Conservation (phyloP, 1,140 invertebrate species). For the Linepithema humile region DNA sequence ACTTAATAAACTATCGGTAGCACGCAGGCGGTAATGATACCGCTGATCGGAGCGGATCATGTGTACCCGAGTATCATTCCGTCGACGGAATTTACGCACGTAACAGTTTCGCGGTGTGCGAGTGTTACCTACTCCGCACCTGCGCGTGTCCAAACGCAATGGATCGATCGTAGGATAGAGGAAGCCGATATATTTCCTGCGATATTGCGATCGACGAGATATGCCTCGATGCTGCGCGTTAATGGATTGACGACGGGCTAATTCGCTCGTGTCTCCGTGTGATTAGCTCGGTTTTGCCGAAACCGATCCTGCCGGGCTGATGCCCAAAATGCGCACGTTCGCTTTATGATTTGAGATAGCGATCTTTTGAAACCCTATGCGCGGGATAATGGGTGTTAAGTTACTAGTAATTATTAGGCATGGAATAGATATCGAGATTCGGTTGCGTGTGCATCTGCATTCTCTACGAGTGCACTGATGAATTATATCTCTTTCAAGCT, state of each 20-base stretch:
- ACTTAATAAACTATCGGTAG: conserved; percentile 22
- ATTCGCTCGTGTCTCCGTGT: conserved; percentile 40
- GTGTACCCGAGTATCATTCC: conserved; percentile 40
- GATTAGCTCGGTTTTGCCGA: conserved; percentile 46
- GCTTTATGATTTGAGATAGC: conserved; percentile 36
- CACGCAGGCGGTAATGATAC: conserved; percentile 31
- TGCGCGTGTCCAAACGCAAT: conserved; percentile 21
- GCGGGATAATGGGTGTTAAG: conserved; percentile 10
- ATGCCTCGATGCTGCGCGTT: conserved; percentile 35
- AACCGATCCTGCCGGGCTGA: conserved; percentile 14
- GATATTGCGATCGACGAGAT: conserved; percentile 49
- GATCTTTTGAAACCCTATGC: conserved; percentile 32
- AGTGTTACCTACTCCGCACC: conserved; percentile 23
- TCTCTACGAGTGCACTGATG: background rate
- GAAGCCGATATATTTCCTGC: conserved; percentile 42
- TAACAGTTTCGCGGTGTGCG: conserved; percentile 33
- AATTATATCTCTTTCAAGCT: too few species aligned
- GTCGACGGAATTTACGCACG: conserved; percentile 43
- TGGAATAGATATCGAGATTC: background rate
- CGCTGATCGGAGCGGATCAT: conserved; percentile 31
- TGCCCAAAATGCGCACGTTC: conserved; percentile 4
- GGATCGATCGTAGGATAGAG: conserved; percentile 30
- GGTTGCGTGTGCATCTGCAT: background rate
- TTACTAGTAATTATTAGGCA: conserved; percentile 24
- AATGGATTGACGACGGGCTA: conserved; percentile 39